phyloP scores from a whole-genome alignment of 2,797 vertebrate species.

The Sebastolobus alascanus region DNA sequence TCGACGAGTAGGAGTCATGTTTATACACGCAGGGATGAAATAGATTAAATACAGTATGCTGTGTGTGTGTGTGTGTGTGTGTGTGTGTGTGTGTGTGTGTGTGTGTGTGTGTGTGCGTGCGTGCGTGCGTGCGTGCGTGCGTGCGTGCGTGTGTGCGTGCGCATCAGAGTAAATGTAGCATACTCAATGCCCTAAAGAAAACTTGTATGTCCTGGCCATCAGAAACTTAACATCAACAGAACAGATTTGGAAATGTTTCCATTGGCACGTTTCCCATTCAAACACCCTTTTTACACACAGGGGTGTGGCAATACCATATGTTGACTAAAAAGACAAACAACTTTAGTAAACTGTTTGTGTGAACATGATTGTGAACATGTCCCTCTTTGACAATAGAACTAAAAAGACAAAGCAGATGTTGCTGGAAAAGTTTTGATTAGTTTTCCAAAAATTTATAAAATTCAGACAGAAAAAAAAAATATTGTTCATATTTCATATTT shows the following conservation, averaged over 20 bases:
- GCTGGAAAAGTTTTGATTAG: not conserved
- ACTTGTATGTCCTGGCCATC: not conserved
- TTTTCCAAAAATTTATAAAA: not conserved
- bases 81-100: not conserved
- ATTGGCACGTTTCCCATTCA: constrained; percentile 6
- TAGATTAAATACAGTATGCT: constrained; percentile 33
- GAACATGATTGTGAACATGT: not conserved
- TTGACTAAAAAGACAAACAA: constrained; percentile 3
- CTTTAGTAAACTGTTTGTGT: not conserved
- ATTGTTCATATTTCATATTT: too few relatives aligned
- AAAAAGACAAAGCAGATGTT: not conserved
- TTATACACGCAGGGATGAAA: constrained; percentile 54
- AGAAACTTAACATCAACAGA: constrained; percentile 22
- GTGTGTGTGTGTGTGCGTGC: constrained; percentile 5
- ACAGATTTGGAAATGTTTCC: not conserved
- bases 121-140: constrained; percentile 13
- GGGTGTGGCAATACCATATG: constrained; percentile 33
- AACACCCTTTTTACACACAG: constrained; percentile 21
- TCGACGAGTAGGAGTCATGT: constrained; percentile 62
- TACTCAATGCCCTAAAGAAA: constrained; percentile 16
- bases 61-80: constrained; percentile 19
- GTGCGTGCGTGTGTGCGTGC: constrained; percentile 15
- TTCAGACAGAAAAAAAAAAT: not conserved
- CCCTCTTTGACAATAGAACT: not conserved
- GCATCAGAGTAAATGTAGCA: not conserved